These are phyloP conservation scores for Andricus grossulariae DNA, from an alignment of 1,140 invertebrate species.

Conservation along the genomic window DNA sequence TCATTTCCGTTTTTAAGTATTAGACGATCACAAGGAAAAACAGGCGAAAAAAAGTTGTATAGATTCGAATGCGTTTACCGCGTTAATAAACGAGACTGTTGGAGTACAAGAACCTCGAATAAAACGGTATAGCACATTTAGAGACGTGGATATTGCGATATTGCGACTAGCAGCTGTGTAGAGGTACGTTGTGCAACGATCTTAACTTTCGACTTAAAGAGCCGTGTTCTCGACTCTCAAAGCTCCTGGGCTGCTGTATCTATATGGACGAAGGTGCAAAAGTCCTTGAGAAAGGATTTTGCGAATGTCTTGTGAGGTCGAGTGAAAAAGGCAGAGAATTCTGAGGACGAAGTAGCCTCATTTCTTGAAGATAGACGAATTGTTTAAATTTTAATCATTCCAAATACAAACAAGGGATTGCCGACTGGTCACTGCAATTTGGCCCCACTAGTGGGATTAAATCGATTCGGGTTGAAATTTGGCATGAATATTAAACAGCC, in stretches of 20 bases:
- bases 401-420: too few species aligned
- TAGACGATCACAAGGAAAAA: not conserved
- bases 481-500: too few species aligned
- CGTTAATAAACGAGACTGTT: slow-evolving; percentile 18
- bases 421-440: too few species aligned
- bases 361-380: too few species aligned
- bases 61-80: slow-evolving; percentile 16
- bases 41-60: not conserved
- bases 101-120: slow-evolving; percentile 18
- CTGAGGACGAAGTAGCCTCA: not conserved
- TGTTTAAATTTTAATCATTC: too few species aligned
- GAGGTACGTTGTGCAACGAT: slow-evolving; percentile 60
- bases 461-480: too few species aligned
- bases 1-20: not conserved
- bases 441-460: too few species aligned
- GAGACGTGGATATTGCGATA: slow-evolving; percentile 62
- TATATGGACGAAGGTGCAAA: not conserved
- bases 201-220: slow-evolving; percentile 63
- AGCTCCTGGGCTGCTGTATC: not conserved
- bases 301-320: not conserved
- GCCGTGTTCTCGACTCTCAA: slow-evolving; percentile 36
- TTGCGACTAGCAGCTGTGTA: slow-evolving; percentile 47
- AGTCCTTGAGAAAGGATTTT: not conserved
- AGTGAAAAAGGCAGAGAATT: not conserved
- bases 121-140: slow-evolving; percentile 29